phyloP scores from a whole-genome alignment of 2,797 vertebrate genomes.

The Myotis myotis region DNA sequence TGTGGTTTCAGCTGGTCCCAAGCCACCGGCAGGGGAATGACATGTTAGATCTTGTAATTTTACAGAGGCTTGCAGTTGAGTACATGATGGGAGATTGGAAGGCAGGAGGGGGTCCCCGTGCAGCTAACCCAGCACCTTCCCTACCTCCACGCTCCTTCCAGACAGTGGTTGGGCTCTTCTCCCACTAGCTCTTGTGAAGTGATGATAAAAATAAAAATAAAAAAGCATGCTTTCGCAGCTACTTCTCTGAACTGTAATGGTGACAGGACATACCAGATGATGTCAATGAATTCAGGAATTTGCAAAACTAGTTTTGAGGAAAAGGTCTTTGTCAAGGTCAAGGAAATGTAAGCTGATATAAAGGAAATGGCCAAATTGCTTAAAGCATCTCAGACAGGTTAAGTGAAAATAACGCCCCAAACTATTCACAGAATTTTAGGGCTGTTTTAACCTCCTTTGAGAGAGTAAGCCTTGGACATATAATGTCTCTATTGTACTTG shows the following conservation, averaged over 20 bases:
- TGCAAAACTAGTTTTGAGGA: neutral
- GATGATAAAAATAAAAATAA: neutral
- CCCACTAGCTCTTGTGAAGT: neutral
- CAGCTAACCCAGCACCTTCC: neutral
- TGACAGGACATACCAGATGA: neutral
- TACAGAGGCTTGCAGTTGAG: neutral
- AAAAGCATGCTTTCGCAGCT: neutral
- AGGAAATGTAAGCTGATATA: neutral
- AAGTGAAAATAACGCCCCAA: neutral
- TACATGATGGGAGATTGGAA: neutral
- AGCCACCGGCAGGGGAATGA: neutral
- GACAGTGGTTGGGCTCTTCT: neutral
- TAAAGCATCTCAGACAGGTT: neutral
- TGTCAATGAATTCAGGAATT: neutral
- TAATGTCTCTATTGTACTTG: neutral
- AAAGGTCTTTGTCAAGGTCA: slow-evolving; percentile 35
- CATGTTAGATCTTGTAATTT: neutral
- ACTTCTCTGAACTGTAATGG: neutral
- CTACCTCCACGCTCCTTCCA: neutral
- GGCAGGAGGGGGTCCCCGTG: neutral
- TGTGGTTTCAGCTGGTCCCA: slow-evolving; percentile 40
- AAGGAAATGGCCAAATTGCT: slow-evolving; percentile 24
- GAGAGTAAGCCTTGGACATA: neutral
- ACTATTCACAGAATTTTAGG: neutral
- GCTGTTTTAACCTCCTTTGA: neutral